Evolutionary conservation across 1,140 invertebrate genomes (phyloP), one percentile per base, ranked within the genome.

Genomic region (Agrypnia vestita): DNA sequence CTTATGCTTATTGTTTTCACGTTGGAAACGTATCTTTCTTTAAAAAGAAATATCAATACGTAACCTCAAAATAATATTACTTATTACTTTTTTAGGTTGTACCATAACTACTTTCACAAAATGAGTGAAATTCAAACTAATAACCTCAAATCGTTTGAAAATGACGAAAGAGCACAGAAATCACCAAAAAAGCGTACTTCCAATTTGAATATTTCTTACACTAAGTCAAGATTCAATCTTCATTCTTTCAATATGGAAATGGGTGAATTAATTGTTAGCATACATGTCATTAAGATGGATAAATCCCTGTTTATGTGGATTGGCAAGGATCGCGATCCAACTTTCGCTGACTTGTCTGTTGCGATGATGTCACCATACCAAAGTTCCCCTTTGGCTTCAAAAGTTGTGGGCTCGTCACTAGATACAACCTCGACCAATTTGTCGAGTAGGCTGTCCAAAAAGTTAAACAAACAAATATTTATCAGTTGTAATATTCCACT

Each of bases 251-350:
- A 71, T 35, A 64, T 69, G 10, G 72, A 78, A 46, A 35, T 64
- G 7, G 69, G 75, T 61, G 78, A 81, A 15, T 19, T 8, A 11
- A 76, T 62, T 47, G 69, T 83, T 11, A 81, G 74, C 44, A 75
- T 83, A 47, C 74, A 81, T 59, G 56, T 67, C 0, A 67, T 84
- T 4, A 80, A 77, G 76, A 84, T 84, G 83, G 55, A 84, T 44
- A 61, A 80, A 49, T 84, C 83, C 4, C 6, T 84, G 17, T 80
- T 84, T 44, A 78, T 84, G 55, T 84, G 80, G 77, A 84, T 84
- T 47, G 82, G 82, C 0, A 82, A 69, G 49, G 64, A 35, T 4
- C 19, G 64, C 15, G 46, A 76, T 19, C 78, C 78, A 55, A 71
- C 12, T 4, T 80, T 84, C 43, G 59, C 78, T 4, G 80, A 83